phyloP scores from a whole-genome alignment of 1,140 invertebrate species.

The Rhynchophorus ferrugineus region DNA sequence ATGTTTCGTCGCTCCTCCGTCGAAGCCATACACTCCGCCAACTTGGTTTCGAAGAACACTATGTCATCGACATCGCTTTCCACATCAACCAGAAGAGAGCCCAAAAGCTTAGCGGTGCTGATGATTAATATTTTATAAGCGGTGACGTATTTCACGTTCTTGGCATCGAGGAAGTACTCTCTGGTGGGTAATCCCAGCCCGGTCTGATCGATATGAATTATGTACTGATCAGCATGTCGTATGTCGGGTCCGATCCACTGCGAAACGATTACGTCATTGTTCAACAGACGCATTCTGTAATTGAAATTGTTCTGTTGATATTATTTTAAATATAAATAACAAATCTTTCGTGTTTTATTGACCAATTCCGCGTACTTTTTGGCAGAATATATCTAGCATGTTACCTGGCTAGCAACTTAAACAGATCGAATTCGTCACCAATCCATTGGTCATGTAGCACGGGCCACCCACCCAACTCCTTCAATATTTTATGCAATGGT shows the following conservation, averaged over 20 bases:
- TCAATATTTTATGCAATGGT: constrained; percentile 64
- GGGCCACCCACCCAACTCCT: constrained; percentile 78
- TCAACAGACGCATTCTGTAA: constrained; percentile 58
- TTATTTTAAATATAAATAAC: too few relatives aligned
- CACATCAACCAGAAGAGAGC: constrained; percentile 53
- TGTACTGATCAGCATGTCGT: constrained; percentile 77
- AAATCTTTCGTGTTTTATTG: too few relatives aligned
- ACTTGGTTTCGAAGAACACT: constrained; percentile 72
- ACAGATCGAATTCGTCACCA: constrained; percentile 60
- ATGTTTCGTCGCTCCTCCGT: constrained; percentile 75
- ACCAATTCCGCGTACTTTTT: too few relatives aligned
- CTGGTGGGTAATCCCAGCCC: constrained; percentile 76
- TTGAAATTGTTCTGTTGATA: constrained; percentile 28
- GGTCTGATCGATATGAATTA: constrained; percentile 85
- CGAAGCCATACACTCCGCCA: constrained; percentile 73
- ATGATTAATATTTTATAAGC: constrained; percentile 58
- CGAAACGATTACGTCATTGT: constrained; percentile 75
- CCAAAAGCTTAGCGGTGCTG: constrained; percentile 62
- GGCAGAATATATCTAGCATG: too few relatives aligned
- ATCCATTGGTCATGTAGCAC: constrained; percentile 61
- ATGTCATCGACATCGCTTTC: constrained; percentile 61
- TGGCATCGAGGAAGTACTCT: constrained; percentile 73
- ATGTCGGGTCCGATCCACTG: constrained; percentile 84
- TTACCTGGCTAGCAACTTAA: constrained; percentile 58
- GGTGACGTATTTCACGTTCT: constrained; percentile 60